Conservation (phyloP, 2,797 vertebrate genomes). For the Platalea minor region DNA sequence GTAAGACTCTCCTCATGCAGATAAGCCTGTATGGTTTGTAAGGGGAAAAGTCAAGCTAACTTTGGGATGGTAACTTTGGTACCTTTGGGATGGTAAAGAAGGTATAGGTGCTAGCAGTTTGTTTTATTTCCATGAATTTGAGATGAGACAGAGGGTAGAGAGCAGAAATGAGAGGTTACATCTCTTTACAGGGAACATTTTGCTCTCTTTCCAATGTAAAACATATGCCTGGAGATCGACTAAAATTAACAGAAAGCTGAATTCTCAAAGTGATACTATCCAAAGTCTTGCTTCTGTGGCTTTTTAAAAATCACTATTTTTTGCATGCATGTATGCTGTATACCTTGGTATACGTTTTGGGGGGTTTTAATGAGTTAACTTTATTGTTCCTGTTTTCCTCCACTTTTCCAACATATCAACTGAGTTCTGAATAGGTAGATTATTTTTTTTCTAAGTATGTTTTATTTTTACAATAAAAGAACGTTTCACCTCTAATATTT, state of each 20-base stretch:
- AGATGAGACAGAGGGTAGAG: neutral
- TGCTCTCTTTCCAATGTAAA: neutral
- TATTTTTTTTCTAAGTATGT: neutral
- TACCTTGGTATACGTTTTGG: neutral
- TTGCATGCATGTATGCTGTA: neutral
- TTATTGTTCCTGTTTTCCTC: neutral
- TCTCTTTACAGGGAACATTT: neutral
- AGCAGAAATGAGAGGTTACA: neutral
- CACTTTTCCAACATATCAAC: neutral
- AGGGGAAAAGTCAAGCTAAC: neutral
- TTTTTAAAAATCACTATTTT: neutral
- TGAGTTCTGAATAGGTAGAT: neutral
- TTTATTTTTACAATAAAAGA: neutral
- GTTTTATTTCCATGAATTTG: neutral
- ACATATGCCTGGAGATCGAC: neutral
- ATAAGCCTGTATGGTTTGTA: neutral
- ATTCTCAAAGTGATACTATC: neutral
- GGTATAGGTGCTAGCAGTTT: neutral
- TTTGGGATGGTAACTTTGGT: neutral
- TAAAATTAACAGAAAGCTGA: neutral
- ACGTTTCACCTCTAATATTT: neutral
- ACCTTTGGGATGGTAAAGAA: neutral
- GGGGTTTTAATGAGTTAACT: neutral
- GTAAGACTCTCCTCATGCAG: neutral
- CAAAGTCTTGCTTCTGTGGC: neutral